Evolutionary conservation across 1,140 invertebrate species (phyloP).

Genomic region (Brachionus rotundiformis): DNA sequence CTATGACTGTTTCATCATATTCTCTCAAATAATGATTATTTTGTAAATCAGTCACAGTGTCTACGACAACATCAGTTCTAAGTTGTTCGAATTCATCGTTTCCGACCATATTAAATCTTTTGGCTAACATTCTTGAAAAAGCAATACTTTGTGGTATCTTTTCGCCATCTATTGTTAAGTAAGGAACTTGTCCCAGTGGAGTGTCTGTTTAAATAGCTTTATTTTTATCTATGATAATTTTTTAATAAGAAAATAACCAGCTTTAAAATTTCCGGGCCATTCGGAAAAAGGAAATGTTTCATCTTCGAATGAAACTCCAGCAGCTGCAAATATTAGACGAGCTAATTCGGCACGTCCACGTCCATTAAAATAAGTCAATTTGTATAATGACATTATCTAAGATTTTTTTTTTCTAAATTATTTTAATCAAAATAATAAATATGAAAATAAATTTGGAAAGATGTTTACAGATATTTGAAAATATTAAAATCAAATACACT

Average conservation of each 20-base stretch:
- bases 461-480: too few species aligned
- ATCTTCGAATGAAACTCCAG: constrained; percentile 53
- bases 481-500: too few species aligned
- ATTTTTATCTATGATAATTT: not conserved
- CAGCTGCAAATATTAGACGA: constrained; percentile 52
- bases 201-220: not conserved
- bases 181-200: not conserved
- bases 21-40: constrained; percentile 12
- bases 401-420: too few species aligned
- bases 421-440: too few species aligned
- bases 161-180: constrained; percentile 53
- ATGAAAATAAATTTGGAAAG: too few species aligned
- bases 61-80: constrained; percentile 38
- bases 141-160: constrained; percentile 53
- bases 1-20: constrained; percentile 3
- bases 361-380: constrained; percentile 53
- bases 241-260: not conserved
- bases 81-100: constrained; percentile 43
- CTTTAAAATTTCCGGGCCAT: not conserved
- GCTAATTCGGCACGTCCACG: constrained; percentile 53
- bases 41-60: constrained; percentile 33
- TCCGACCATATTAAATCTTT: constrained; percentile 33
- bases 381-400: constrained; percentile 47
- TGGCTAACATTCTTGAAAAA: constrained; percentile 49
- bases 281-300: not conserved